Base-by-base conservation (phyloP, 2,888 invertebrate species). In the Eristalis intricaria region DNA sequence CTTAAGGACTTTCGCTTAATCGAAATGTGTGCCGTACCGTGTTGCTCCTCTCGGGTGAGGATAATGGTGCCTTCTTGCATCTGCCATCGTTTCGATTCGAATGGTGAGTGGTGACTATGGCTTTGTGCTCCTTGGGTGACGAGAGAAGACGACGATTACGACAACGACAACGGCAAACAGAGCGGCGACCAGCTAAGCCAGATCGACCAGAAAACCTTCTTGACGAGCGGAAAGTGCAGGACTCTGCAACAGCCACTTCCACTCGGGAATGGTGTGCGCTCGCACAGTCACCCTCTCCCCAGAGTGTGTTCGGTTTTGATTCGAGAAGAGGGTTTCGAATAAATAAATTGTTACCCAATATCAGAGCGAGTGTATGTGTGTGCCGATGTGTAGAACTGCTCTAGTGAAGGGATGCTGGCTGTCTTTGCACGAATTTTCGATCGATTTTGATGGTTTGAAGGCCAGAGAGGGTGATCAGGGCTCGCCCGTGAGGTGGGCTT, bases 181-280 rank as follows among this genome's bases (percentile, higher is more conserved):
- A 13, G 26, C 26, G 26, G 68, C 75, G 86, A 87, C 79, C 79
- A 87, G 83, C 86, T 83, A 75, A 87, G 86, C 86, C 79, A 87
- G 86, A 87, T 87, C 86, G 83, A 87, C 84, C 86, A 87, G 86
- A 87, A 87, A 86, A 65, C 63, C 65, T 74, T 19, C 63, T 71
- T 56, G 26, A 69, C 50, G 38, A 38, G 38, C 19, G 1, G 19
- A 66, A 73, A 74, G 26, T 84, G 66, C 84, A 84, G 66, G 84
- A 84, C 50, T 38, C 84, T 79, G 43, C 19, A 50, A 50, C 40
- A 61, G 29, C 64, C 32, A 60, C 79, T 64, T 71, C 58, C 70
- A 70, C 66, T 70, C 61, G 40, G 61, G 60, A 58, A 35, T 35
- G 32, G 38, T 74, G 50, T 75, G 66, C 68, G 77, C 64, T 43